These are phyloP conservation scores for Epinephelus cyanopodus DNA, from an alignment of 2,113 vertebrate species.

Conservation along the genomic window DNA sequence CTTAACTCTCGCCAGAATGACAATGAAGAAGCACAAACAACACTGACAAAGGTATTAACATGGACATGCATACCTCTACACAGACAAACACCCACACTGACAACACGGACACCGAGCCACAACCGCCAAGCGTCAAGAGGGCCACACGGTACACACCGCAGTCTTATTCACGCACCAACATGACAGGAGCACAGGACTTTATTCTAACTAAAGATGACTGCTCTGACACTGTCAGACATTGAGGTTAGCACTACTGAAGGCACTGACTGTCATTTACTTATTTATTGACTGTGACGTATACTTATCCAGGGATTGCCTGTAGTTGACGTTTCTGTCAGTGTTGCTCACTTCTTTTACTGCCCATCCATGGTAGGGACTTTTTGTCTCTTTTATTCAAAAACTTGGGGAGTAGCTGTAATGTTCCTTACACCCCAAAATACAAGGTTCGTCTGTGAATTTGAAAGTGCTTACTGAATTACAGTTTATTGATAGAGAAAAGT, in stretches of 20 bases:
- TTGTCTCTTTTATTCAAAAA: background rate
- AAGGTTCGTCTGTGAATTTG: background rate
- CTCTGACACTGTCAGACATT: background rate
- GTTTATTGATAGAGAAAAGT: background rate
- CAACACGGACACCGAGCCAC: slow-evolving; percentile 31
- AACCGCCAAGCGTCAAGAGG: background rate
- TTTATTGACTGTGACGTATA: background rate
- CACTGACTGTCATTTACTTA: background rate
- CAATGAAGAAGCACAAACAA: slow-evolving; percentile 62
- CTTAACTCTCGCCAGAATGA: slow-evolving; percentile 65
- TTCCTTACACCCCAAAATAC: background rate
- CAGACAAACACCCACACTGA: slow-evolving; percentile 46
- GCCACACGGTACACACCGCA: slow-evolving; percentile 2
- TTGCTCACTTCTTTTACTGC: background rate
- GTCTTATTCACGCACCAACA: background rate
- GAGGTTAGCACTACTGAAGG: background rate
- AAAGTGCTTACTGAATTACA: background rate
- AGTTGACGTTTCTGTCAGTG: background rate
- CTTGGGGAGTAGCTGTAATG: no score
- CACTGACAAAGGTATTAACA: slow-evolving; percentile 65
- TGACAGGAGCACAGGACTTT: background rate
- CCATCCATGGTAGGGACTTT: background rate
- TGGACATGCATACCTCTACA: slow-evolving; percentile 37
- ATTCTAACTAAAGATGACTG: slow-evolving; percentile 17
- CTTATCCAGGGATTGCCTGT: background rate